These are phyloP conservation scores for Clarias fuscus DNA, from an alignment of 2,797 vertebrate genomes.

Conservation along the genomic window DNA sequence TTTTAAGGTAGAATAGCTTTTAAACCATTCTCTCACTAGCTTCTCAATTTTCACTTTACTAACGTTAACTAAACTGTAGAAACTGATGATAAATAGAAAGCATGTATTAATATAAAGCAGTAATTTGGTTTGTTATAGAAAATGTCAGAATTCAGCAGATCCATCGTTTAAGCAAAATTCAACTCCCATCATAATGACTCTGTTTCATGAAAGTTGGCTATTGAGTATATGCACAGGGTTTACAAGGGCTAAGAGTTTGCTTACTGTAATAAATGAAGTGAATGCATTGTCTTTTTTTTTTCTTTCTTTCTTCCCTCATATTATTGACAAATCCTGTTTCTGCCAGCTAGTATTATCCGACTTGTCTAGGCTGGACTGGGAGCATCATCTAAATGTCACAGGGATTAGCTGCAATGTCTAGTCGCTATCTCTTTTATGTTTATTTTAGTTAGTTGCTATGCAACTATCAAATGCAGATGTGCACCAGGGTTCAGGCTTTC, in stretches of 20 bases:
- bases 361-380: constrained; percentile 30
- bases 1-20: background rate
- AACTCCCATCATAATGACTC: background rate
- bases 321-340: constrained; percentile 28
- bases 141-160: background rate
- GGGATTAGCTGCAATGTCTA: constrained; percentile 47
- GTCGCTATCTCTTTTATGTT: constrained; percentile 66
- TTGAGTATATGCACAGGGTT: background rate
- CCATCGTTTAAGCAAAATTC: background rate
- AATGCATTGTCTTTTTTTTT: constrained; percentile 10
- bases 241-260: constrained; percentile 33
- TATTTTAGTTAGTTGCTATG: constrained; percentile 81
- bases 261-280: constrained; percentile 44
- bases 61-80: background rate
- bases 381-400: constrained; percentile 28
- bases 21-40: background rate
- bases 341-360: constrained; percentile 24
- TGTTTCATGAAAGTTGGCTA: background rate
- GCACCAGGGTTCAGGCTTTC: constrained; percentile 67
- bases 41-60: background rate
- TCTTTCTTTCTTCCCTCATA: constrained; percentile 19
- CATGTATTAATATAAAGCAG: background rate
- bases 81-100: too few relatives aligned
- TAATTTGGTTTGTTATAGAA: background rate
- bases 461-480: constrained; percentile 77